Evolutionary conservation across 1,140 invertebrate species (phyloP).

Genomic region (Brachionus sp.): DNA sequence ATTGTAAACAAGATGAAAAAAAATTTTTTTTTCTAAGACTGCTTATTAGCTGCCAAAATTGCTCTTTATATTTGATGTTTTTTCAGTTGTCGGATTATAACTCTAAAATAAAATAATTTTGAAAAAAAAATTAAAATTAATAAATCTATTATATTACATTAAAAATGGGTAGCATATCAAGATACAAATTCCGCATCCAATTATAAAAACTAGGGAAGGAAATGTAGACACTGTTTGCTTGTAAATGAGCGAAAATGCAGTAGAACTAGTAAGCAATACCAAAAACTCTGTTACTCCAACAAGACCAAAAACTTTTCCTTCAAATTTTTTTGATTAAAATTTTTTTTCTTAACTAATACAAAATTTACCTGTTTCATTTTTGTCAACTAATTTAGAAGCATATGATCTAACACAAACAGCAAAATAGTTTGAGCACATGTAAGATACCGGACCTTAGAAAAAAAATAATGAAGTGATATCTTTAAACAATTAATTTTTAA

Average conservation of each 20-base stretch:
- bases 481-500: neutral
- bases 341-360: neutral
- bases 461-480: neutral
- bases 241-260: constrained; percentile 27
- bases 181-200: constrained; percentile 8
- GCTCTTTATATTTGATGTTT: neutral
- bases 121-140: neutral
- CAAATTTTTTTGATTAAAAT: neutral
- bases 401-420: constrained; percentile 21
- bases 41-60: neutral
- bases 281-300: constrained; percentile 26
- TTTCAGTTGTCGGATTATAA: constrained; percentile 26
- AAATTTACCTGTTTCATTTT: constrained; percentile 38
- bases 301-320: constrained; percentile 42
- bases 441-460: constrained; percentile 3
- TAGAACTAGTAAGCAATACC: constrained; percentile 11
- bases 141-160: neutral
- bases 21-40: neutral
- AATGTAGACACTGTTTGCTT: constrained; percentile 33
- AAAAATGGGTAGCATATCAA: constrained; percentile 40
- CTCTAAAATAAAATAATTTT: neutral
- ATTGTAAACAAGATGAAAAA: neutral
- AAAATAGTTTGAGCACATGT: constrained; percentile 44
- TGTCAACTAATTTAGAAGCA: constrained; percentile 36
- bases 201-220: constrained; percentile 11